Evolutionary conservation across 2,113 vertebrate genomes (phyloP), one percentile per base, ranked within the genome.

Genomic region (Pomatorhinus ruficollis): DNA sequence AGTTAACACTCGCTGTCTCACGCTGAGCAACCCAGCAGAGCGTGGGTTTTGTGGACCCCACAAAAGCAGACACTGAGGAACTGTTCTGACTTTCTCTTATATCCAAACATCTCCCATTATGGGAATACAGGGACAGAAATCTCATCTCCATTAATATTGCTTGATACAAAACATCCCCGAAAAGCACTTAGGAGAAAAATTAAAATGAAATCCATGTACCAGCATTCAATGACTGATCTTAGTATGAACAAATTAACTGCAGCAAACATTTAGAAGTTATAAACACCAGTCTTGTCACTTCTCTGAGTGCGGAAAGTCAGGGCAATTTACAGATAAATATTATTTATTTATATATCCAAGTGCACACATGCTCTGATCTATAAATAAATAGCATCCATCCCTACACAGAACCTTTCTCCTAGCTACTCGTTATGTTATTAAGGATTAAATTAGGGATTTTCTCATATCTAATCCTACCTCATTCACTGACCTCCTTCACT

Each of bases 181-280:
- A 91, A 80, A 72, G 65, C 47, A 63, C 27, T 5, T 9, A 49
- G 31, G n/a, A 69, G 28, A 57, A 77, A 28, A 82, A 39, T 37
- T 6, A 42, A 71, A 47, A 70, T 8, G 0, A 78, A 66, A 66
- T 10, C 9, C 23, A 8, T 8, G 12, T 23, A 72, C 42, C 45
- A 60, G 63, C 3, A 0, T 1, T 6, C n/a, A 84, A 21, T 1
- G 0, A 15, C 39, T 59, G 5, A 78, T 47, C 20, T 44, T 24
- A 54, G 35, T 2, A n/a, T 7, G 22, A n/a, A 30, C 21, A 69
- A 69, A 90, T 63, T 9, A 33, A 39, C 30, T 22, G 24, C 52
- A 54, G 35, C 42, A 72, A 91, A 72, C 27, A 65, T 10, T 39
- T 12, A 47, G 17, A 14, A 31, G 8, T 6, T 47, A 65, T 18